These are phyloP conservation scores for Patella depressa DNA, from an alignment of 2,888 invertebrate species.

Conservation along the genomic window DNA sequence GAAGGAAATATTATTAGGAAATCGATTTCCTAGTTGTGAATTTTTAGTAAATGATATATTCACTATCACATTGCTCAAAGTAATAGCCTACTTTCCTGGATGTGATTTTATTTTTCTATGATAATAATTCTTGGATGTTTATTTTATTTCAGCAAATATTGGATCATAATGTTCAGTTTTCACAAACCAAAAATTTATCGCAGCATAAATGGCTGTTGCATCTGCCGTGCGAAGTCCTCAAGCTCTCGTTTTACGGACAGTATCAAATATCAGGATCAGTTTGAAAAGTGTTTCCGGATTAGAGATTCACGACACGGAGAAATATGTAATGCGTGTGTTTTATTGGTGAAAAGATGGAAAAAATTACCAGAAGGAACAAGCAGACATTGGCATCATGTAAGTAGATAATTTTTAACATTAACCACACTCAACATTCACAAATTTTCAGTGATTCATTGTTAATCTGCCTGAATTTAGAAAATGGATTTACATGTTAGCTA, in stretches of 20 bases:
- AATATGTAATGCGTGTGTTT: constrained; percentile 89
- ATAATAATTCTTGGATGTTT: too few relatives aligned
- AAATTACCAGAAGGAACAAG: constrained; percentile 63
- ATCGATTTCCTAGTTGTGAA: too few relatives aligned
- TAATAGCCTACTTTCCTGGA: too few relatives aligned
- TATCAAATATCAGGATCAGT: constrained; percentile 86
- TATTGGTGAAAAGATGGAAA: constrained; percentile 83
- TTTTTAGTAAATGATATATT: too few relatives aligned
- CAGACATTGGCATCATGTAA: constrained; percentile 67
- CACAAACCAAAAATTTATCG: constrained; percentile 87
- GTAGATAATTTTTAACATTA: constrained; percentile 31
- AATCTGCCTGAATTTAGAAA: too few relatives aligned
- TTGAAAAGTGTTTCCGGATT: constrained; percentile 82
- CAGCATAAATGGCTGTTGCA: constrained; percentile 83
- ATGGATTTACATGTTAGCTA: too few relatives aligned
- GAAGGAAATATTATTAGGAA: too few relatives aligned
- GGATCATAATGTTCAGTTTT: constrained; percentile 82
- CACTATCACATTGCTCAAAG: too few relatives aligned
- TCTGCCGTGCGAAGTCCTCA: constrained; percentile 86
- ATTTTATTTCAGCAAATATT: too few relatives aligned
- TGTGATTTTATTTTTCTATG: too few relatives aligned
- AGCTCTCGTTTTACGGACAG: constrained; percentile 89
- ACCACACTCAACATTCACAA: too few relatives aligned
- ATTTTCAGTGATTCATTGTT: too few relatives aligned
- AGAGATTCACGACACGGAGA: constrained; percentile 83